Conservation (phyloP, 2,797 vertebrate species). For the Meriones psammophilus region DNA sequence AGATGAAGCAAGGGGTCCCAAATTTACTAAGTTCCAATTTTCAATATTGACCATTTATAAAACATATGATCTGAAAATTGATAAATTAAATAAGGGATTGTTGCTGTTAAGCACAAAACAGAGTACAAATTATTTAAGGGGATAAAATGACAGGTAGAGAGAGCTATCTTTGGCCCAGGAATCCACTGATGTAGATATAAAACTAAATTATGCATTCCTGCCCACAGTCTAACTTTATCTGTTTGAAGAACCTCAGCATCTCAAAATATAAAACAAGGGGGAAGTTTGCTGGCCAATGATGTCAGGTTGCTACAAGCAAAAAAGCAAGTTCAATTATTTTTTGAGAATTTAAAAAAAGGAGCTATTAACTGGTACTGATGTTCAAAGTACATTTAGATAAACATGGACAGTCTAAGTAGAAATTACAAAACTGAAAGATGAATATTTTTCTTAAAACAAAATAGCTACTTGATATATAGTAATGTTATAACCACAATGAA, state of each 20-base stretch:
- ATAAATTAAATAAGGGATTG: neutral
- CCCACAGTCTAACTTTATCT: neutral
- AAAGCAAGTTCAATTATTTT: neutral
- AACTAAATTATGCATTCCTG: neutral
- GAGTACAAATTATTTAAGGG: neutral
- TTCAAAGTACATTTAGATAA: too few relatives aligned
- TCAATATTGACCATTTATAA: neutral
- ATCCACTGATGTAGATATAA: neutral
- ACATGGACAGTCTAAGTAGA: neutral
- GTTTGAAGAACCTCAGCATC: neutral
- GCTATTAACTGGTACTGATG: neutral
- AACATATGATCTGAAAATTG: conserved; percentile 1
- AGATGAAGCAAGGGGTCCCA: neutral
- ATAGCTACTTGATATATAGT: neutral
- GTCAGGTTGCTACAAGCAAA: neutral
- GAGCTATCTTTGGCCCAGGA: neutral
- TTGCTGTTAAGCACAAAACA: neutral
- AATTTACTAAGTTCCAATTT: neutral
- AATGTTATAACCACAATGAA: neutral
- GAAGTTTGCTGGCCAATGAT: neutral
- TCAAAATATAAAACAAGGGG: neutral
- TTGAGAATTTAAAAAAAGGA: conserved; percentile 23
- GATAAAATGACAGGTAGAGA: neutral
- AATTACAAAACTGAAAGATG: neutral
- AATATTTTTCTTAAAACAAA: neutral